These are phyloP conservation scores for Charadrius vociferus DNA, from an alignment of 2,113 vertebrate genomes.

Conservation along the genomic window DNA sequence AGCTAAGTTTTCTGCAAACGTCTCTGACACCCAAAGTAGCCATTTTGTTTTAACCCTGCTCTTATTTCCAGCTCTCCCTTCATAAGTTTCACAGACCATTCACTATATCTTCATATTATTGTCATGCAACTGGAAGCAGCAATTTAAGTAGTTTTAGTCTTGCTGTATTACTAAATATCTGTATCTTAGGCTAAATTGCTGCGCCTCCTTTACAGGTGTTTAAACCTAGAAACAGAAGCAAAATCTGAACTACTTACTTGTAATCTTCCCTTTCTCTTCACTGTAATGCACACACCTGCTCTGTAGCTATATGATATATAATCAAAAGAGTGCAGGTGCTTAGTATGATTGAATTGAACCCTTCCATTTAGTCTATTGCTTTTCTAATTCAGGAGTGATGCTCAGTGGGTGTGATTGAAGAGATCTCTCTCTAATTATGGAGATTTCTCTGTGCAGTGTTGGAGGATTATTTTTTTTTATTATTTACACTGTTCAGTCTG, in stretches of 20 bases:
- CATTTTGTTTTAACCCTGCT: neutral
- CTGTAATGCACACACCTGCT: conserved; percentile 19
- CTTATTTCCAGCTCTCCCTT: neutral
- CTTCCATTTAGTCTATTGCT: conserved; percentile 15
- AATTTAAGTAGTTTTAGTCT: neutral
- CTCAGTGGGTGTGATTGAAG: conserved; percentile 29
- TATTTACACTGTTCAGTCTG: conserved; percentile 69
- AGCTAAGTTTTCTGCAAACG: neutral
- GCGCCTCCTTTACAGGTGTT: conserved; percentile 8
- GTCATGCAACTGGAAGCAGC: conserved; percentile 10
- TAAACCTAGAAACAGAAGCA: conserved; percentile 8
- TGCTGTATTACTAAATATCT: neutral
- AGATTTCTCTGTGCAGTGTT: conserved; percentile 38
- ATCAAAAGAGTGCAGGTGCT: conserved; percentile 48
- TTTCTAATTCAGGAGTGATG: conserved; percentile 36
- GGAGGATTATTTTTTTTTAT: neutral
- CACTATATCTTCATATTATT: conserved; percentile 1
- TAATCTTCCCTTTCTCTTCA: conserved; percentile 14
- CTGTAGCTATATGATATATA: neutral
- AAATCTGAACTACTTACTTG: conserved; percentile 1
- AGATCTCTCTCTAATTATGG: conserved; percentile 53
- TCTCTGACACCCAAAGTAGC: neutral
- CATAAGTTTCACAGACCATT: neutral
- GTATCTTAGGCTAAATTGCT: neutral
- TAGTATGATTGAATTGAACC: conserved; percentile 23